These are phyloP conservation scores for Emydura subglobosa DNA, from an alignment of 2,113 vertebrate species.

Conservation along the genomic window DNA sequence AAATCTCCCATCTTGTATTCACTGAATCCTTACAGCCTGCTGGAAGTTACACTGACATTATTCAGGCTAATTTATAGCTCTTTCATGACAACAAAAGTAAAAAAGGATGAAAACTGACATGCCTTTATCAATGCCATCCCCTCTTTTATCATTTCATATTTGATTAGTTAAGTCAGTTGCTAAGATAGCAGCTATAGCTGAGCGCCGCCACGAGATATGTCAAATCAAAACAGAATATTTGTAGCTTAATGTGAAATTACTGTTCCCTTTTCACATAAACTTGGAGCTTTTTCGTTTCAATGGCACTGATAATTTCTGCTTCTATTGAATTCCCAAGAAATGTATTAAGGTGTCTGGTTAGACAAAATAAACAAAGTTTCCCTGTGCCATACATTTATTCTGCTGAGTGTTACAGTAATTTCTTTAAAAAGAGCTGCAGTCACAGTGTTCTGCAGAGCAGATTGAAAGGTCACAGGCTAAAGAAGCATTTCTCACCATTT, in stretches of 20 bases:
- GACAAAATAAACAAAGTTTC: not conserved
- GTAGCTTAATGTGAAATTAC: not conserved
- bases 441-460: not conserved
- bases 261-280: not conserved
- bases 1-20: not conserved
- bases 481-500: not conserved
- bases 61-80: not conserved
- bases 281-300: not conserved
- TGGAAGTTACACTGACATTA: not conserved
- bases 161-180: not conserved
- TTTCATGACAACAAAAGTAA: not conserved
- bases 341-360: not conserved
- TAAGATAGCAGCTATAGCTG: not conserved
- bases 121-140: not conserved
- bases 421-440: conserved; percentile 1
- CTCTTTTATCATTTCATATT: not conserved
- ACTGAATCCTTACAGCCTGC: not conserved
- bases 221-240: not conserved
- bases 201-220: not conserved
- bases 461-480: not conserved
- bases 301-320: not conserved
- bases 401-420: not conserved
- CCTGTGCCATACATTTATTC: not conserved
- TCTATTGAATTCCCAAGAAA: not conserved
- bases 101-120: not conserved